Percentiles rank a stretch among this genome's conserved stretches.
phyloP scores from a whole-genome alignment of 2,888 invertebrate species.

The Hemaris fuciformis region DNA sequence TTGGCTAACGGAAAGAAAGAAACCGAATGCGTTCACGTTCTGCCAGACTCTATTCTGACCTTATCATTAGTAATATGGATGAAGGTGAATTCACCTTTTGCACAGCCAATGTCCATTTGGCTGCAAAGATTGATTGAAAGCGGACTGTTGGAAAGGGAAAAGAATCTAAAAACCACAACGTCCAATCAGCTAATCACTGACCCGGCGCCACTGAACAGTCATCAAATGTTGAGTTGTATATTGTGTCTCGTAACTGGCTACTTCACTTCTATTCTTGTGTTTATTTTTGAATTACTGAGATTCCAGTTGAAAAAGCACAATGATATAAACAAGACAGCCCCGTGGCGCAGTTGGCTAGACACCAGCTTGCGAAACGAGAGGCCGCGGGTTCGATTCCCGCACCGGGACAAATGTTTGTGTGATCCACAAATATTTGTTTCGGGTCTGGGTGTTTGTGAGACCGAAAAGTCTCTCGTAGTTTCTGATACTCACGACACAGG shows the following conservation, averaged over 20 bases:
- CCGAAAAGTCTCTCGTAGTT: too few relatives aligned
- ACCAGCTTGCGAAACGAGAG: too few relatives aligned
- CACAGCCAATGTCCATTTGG: constrained; percentile 45
- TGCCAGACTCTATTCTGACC: not conserved
- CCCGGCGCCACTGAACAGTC: not conserved
- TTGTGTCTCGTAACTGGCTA: not conserved
- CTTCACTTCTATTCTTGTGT: not conserved
- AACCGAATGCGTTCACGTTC: constrained; percentile 28
- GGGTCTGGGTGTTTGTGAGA: too few relatives aligned
- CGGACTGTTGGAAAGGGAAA: constrained; percentile 51
- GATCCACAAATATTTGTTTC: too few relatives aligned
- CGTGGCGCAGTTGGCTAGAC: too few relatives aligned
- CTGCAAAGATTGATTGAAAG: constrained; percentile 57
- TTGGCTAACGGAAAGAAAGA: constrained; percentile 50
- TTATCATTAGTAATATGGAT: not conserved
- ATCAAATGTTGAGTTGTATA: not conserved
- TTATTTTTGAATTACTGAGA: not conserved
- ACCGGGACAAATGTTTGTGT: too few relatives aligned
- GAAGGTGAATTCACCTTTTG: constrained; percentile 39
- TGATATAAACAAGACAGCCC: not conserved
- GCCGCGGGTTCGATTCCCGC: too few relatives aligned
- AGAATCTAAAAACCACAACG: not conserved
- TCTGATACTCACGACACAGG: too few relatives aligned
- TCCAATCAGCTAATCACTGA: not conserved
- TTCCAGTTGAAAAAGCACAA: not conserved